These are phyloP conservation scores for Ormyrus labotus DNA, from an alignment of 2,888 invertebrate genomes.

Conservation along the genomic window DNA sequence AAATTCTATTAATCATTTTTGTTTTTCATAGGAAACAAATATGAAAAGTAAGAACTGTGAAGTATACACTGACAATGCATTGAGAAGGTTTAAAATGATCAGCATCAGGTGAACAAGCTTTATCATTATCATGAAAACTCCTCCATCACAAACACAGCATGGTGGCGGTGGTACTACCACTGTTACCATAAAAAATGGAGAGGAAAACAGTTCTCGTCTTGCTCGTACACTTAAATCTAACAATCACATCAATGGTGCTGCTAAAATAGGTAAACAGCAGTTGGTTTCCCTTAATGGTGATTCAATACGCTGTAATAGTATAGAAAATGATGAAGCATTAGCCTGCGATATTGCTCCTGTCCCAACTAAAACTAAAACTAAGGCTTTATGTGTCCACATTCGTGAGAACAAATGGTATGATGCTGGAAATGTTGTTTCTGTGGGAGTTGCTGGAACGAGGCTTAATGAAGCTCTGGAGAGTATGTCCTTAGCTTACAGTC, in stretches of 20 bases:
- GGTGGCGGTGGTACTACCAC: constrained; percentile 43
- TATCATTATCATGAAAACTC: constrained; percentile 60
- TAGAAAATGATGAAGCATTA: constrained; percentile 68
- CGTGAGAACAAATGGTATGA: constrained; percentile 72
- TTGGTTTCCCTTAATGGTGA: constrained; percentile 70
- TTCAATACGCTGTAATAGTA: constrained; percentile 69
- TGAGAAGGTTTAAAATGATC: constrained; percentile 19
- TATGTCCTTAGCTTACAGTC: constrained; percentile 86
- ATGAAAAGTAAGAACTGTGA: constrained; percentile 30
- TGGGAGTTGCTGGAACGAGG: constrained; percentile 69
- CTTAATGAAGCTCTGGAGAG: constrained; percentile 84
- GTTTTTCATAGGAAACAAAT: constrained; percentile 22
- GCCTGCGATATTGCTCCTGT: constrained; percentile 67
- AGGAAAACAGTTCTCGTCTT: constrained; percentile 39
- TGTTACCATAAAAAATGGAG: constrained; percentile 44
- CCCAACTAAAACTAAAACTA: constrained; percentile 63
- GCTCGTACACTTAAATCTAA: constrained; percentile 41
- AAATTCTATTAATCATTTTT: neutral
- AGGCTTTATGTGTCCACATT: constrained; percentile 70
- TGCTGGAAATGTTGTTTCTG: constrained; percentile 69
- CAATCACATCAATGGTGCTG: constrained; percentile 45
- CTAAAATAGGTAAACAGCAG: constrained; percentile 65
- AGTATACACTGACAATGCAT: constrained; percentile 18
- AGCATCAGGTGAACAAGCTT: constrained; percentile 30
- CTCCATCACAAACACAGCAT: constrained; percentile 57